These are phyloP conservation scores for Erpobdella octoculata DNA, from an alignment of 2,888 invertebrate genomes.

Conservation along the genomic window DNA sequence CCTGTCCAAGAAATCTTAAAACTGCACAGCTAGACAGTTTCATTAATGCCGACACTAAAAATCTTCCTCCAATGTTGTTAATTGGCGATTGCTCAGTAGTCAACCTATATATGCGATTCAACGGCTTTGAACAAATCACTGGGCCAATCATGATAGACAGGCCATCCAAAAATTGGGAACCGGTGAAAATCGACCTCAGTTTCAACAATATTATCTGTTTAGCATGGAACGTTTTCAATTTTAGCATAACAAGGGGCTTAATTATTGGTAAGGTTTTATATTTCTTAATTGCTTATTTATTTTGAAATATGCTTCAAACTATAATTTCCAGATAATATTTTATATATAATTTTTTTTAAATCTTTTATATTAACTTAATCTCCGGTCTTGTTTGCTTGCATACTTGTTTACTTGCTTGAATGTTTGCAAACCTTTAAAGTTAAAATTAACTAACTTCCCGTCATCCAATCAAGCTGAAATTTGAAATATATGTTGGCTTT, in stretches of 20 bases:
- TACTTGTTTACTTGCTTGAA: no score
- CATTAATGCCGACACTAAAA: background rate
- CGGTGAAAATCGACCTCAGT: slow-evolving; percentile 9
- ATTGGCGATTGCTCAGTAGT: background rate
- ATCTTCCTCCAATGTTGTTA: background rate
- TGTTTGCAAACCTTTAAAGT: no score
- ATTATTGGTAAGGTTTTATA: no score
- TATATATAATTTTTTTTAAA: no score
- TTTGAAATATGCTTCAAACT: no score
- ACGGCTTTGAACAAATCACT: background rate
- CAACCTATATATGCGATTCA: background rate
- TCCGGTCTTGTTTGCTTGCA: no score
- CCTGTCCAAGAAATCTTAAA: background rate
- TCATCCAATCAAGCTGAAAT: no score
- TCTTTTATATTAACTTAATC: no score
- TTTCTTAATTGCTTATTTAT: no score
- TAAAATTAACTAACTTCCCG: no score
- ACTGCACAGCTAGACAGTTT: background rate
- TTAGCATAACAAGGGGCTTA: background rate
- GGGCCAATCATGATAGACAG: background rate
- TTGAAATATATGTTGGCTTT: no score
- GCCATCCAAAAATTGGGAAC: background rate
- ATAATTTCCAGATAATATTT: no score
- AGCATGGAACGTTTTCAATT: background rate
- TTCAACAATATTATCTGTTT: background rate